These are phyloP conservation scores for Drusus annulatus DNA, from an alignment of 1,140 invertebrate species.

Conservation along the genomic window DNA sequence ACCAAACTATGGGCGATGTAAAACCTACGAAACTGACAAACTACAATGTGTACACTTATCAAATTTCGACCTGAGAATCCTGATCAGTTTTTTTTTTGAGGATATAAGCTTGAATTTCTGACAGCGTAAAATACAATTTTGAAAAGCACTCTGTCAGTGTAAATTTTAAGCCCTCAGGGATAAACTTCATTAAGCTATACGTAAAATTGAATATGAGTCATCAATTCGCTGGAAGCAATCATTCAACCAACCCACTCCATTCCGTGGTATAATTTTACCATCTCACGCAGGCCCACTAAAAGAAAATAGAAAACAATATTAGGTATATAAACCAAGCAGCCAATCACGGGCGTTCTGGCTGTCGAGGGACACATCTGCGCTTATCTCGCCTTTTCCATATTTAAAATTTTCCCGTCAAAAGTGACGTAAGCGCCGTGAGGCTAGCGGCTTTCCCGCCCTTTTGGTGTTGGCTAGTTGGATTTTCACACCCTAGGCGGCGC, in stretches of 20 bases:
- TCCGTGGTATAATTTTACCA: background rate
- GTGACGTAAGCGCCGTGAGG: constrained; percentile 14
- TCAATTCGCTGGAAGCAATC: background rate
- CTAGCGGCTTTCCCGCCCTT: background rate
- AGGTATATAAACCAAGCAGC: background rate
- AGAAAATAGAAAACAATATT: background rate
- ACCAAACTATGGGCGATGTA: no score
- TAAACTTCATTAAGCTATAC: no score
- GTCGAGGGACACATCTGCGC: constrained; percentile 35
- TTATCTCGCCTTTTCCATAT: constrained; percentile 43
- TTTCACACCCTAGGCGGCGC: constrained; percentile 49
- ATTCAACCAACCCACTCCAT: background rate
- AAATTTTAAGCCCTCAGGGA: no score
- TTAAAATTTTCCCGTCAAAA: constrained; percentile 4
- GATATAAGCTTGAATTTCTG: no score
- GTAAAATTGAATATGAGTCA: background rate
- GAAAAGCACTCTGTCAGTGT: no score
- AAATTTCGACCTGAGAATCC: no score
- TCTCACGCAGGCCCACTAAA: background rate
- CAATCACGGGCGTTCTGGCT: background rate
- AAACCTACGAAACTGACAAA: no score
- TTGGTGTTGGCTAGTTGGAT: background rate
- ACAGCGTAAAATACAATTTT: no score
- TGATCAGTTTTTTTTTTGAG: no score
- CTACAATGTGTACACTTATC: no score